phyloP scores from a whole-genome alignment of 2,888 invertebrate genomes.

The Acholoe squamosa region DNA sequence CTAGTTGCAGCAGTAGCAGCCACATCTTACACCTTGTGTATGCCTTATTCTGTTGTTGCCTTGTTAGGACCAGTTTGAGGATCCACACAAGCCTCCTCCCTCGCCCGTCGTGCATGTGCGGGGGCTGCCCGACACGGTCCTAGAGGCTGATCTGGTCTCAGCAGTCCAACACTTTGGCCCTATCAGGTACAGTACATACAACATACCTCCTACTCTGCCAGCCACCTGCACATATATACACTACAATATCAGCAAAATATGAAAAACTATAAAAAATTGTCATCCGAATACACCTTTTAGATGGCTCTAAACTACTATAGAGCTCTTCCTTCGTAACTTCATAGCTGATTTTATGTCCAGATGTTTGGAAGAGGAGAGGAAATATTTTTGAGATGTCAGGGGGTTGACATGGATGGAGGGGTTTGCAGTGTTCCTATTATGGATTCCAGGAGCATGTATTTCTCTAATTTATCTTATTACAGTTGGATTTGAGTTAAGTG shows the following conservation, averaged over 20 bases:
- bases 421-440: conserved; percentile 10
- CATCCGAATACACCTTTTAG: neutral
- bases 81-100: conserved; percentile 83
- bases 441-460: neutral
- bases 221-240: conserved; percentile 62
- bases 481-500: neutral
- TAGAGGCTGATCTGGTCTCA: conserved; percentile 84
- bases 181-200: conserved; percentile 77
- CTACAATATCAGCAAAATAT: conserved; percentile 52
- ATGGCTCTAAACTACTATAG: neutral
- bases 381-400: conserved; percentile 3
- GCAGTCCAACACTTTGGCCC: conserved; percentile 84
- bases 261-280: conserved; percentile 28
- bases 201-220: conserved; percentile 62
- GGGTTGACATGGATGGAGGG: conserved; percentile 40
- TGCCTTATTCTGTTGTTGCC: conserved; percentile 54
- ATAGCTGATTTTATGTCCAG: conserved; percentile 44
- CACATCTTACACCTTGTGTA: conserved; percentile 30
- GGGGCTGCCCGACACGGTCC: conserved; percentile 82
- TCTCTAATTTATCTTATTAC: neutral
- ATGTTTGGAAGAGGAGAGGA: conserved; percentile 31
- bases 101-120: conserved; percentile 84
- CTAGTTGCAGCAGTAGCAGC: neutral
- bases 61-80: conserved; percentile 77
- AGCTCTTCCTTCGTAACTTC: neutral